Evolutionary conservation across 2,797 vertebrate species (phyloP), one percentile per base, ranked within the genome.

Genomic region (Aplochiton taeniatus): DNA sequence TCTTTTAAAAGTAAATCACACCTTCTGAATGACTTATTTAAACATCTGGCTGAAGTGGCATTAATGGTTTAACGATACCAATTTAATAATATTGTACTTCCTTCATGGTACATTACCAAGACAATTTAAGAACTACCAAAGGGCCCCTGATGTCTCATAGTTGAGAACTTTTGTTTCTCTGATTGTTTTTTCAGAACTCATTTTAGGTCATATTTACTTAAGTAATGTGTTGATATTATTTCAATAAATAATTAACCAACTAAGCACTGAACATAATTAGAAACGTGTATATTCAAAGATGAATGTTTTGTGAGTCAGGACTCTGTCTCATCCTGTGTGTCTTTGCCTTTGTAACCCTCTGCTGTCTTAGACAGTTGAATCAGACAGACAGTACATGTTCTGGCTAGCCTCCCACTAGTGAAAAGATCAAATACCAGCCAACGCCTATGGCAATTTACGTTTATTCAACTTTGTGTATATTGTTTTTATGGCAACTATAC

Each of bases 11-110:
- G 61, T 18, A 63, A 77, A 84, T 70, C 64, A 68, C 41, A 60
- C 5, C 66, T 50, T 42, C 71, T 83, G 61, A 74, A 84, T 82
- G 76, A 85, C 84, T 82, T 69, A 85, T 69, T 68, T 65, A 0
- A 68, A 79, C 81, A 85, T 84, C 75, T 85, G 85, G 76, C 75
- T 79, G 73, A 56, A 65, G 70, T 43, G n/a, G 53, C 41, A 53
- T 45, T 58, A 31, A 17, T 16, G 14, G 42, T 56, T 84, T 61
- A 82, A 77, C 71, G 58, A 57, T 19, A 61, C 59, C 8, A 20
- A 69, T 78, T 72, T 62, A 63, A 68, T 58, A 60, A 71, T 14
- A 57, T 42, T 4, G n/a, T 8, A n/a, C 9, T n/a, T 51, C 18
- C 52, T 54, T 54, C 18, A 54, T 54, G 9, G 11, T 20, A 19